Percentiles rank a stretch among this genome's conserved stretches.
Evolutionary conservation across 2,888 invertebrate genomes (phyloP).

Genomic region (Spicauda simplicius): DNA sequence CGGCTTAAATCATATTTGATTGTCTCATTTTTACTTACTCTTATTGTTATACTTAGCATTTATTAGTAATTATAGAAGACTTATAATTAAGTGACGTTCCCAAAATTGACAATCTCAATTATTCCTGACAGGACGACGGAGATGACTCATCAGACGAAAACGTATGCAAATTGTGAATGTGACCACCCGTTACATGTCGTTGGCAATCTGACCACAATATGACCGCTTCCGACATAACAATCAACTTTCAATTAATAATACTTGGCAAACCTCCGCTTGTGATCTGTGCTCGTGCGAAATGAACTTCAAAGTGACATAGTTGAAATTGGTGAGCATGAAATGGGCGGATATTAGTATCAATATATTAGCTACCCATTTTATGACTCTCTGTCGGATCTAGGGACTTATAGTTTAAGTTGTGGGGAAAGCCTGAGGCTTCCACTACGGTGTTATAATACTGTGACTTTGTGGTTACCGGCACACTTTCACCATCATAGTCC

Average conservation of each 20-base stretch:
- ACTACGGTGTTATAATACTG: too few relatives aligned
- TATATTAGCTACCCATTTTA: too few relatives aligned
- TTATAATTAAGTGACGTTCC: background rate
- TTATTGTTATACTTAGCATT: background rate
- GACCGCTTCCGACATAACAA: background rate
- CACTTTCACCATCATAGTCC: too few relatives aligned
- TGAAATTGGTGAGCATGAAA: too few relatives aligned
- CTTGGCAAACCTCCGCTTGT: background rate
- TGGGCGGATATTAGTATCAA: too few relatives aligned
- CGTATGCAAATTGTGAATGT: slow-evolving; percentile 46
- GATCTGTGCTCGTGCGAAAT: background rate
- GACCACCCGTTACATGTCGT: slow-evolving; percentile 44
- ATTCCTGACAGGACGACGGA: slow-evolving; percentile 54
- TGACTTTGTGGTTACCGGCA: too few relatives aligned
- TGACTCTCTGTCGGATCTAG: too few relatives aligned
- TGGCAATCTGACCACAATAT: slow-evolving; percentile 39
- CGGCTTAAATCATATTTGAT: too few relatives aligned
- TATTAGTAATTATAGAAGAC: background rate
- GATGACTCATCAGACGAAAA: slow-evolving; percentile 48
- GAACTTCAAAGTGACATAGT: background rate
- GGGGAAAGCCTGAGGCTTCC: too few relatives aligned
- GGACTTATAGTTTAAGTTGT: too few relatives aligned
- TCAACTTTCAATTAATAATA: slow-evolving; percentile 6
- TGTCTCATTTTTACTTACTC: too few relatives aligned
- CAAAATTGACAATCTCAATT: slow-evolving; percentile 29